These are phyloP conservation scores for Drosophila rubida DNA, from an alignment of 2,888 invertebrate species.

Conservation along the genomic window DNA sequence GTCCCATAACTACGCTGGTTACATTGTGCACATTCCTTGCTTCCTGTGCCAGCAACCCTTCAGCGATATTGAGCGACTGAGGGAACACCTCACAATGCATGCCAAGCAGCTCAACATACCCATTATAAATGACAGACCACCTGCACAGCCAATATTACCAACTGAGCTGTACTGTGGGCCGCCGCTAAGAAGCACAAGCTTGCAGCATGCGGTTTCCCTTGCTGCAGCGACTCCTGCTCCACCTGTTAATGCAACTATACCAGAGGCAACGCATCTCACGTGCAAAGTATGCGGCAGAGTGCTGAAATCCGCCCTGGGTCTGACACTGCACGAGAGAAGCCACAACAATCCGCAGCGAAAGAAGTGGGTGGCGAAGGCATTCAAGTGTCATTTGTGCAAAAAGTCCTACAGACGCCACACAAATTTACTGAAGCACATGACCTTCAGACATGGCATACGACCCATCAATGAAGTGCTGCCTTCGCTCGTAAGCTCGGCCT, in stretches of 20 bases:
- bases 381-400: conserved; percentile 38
- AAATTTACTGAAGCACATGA: conserved; percentile 33
- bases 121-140: background rate
- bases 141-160: background rate
- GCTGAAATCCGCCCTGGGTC: background rate
- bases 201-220: background rate
- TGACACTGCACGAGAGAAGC: background rate
- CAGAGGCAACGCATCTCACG: background rate
- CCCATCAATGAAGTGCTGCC: background rate
- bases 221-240: background rate
- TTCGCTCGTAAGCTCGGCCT: background rate
- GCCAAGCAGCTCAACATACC: background rate
- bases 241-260: background rate
- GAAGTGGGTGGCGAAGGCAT: background rate
- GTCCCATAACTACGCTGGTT: background rate
- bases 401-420: conserved; percentile 28
- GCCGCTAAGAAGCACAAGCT: background rate
- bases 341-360: background rate
- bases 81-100: conserved; percentile 41
- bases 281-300: background rate
- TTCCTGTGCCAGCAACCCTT: conserved; percentile 54
- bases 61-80: conserved; percentile 25
- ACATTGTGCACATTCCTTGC: conserved; percentile 22
- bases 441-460: conserved; percentile 21
- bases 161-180: background rate